Evolutionary conservation across 2,113 vertebrate genomes (phyloP).

Genomic region (Erythrocercus mccallii): DNA sequence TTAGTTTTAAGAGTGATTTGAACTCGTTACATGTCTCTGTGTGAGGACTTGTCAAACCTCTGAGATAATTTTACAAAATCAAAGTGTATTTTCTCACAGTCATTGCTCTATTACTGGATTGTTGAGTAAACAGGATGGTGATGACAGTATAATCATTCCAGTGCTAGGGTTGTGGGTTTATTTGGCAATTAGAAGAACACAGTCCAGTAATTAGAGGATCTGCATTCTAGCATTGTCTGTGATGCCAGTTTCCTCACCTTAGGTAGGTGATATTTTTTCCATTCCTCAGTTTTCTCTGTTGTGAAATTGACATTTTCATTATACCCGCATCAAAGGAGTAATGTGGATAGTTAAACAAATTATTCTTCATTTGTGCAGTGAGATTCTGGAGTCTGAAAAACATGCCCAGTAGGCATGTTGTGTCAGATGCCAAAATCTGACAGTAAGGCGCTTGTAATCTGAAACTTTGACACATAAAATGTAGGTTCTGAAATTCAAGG

Average conservation of each 20-base stretch:
- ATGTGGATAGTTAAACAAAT: slow-evolving; percentile 44
- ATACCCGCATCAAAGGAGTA: slow-evolving; percentile 18
- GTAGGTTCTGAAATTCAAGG: neutral
- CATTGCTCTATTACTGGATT: neutral
- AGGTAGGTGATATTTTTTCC: neutral
- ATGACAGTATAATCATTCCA: neutral
- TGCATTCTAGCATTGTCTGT: neutral
- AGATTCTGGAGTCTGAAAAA: slow-evolving; percentile 36
- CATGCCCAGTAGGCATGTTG: neutral
- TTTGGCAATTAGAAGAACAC: slow-evolving; percentile 26
- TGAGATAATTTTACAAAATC: neutral
- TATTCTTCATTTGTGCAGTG: slow-evolving; percentile 12
- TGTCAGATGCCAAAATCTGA: slow-evolving; percentile 21
- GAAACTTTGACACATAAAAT: neutral
- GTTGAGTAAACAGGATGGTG: slow-evolving; percentile 25
- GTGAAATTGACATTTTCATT: slow-evolving; percentile 27
- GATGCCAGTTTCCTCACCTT: neutral
- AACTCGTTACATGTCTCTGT: neutral
- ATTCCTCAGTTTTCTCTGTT: neutral
- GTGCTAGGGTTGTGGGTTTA: neutral
- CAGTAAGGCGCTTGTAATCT: neutral
- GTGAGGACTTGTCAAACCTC: slow-evolving; percentile 5
- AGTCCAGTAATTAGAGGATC: neutral
- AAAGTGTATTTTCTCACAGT: slow-evolving; percentile 7
- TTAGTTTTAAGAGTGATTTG: neutral